Evolutionary conservation across 2,888 invertebrate species (phyloP), one percentile per base, ranked within the genome.

Genomic region (Thecocarcelia acutangulata): DNA sequence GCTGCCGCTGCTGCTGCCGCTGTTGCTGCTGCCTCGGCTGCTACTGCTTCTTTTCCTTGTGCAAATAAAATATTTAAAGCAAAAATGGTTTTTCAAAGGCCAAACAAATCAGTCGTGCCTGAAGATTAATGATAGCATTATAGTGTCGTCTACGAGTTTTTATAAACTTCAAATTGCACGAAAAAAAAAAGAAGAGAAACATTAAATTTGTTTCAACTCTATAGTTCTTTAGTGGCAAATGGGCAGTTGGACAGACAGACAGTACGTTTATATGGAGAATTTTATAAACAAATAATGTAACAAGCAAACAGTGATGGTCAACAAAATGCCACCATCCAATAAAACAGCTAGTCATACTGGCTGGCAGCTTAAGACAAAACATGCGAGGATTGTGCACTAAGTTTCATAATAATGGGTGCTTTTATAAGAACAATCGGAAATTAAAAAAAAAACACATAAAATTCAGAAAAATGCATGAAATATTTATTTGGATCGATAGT

Each of bases 71-170:
- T 70, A 66, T 63, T 73, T 59, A 56, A 64, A 61, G 61, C 19
- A 50, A 54, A 69, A 46, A 61, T 68, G 52, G 50, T 24, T 28
- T 33, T 37, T 46, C 19, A 64, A 82, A 87, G 88, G 88, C 87
- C 88, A 89, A 89, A 88, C 88, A 89, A 88, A 89, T 88, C 89
- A 88, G 87, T 88, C 88, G 88, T 88, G 89, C 88, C 86, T 87
- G 86, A 88, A 88, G 88, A 88, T 88, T 88, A 88, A 88, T 88
- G 87, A 87, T 86, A 84, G 88, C 88, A 88, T 89, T 88, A 88
- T 88, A 87, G 87, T 88, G 87, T 89, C 87, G 87, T 87, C 87
- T 87, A 77, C 42, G 63, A 72, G 56, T 64, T 72, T 77, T 69
- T 56, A 81, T 73, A 82, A 82, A 82, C 73, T 82, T 82, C 73